These are phyloP conservation scores for Cremastinae sp. DNA, from an alignment of 2,888 invertebrate genomes.

Conservation along the genomic window DNA sequence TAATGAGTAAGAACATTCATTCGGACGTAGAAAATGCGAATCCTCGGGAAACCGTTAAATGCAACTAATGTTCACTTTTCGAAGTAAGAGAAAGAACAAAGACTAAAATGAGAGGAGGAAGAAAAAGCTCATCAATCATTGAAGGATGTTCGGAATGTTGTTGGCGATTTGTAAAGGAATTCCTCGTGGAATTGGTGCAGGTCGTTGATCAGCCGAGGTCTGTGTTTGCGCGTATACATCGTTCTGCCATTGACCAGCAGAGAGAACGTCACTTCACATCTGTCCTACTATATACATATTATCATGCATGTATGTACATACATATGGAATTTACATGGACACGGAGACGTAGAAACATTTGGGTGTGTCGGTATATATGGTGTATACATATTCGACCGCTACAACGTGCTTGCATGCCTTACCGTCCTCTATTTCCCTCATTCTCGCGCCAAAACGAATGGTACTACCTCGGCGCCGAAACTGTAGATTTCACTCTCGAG, in stretches of 20 bases:
- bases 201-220: slow-evolving; percentile 3
- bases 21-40: too few relatives aligned
- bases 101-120: too few relatives aligned
- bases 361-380: not conserved
- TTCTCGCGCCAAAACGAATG: slow-evolving; percentile 50
- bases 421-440: slow-evolving; percentile 20
- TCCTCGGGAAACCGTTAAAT: too few relatives aligned
- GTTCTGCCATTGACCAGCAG: slow-evolving; percentile 20
- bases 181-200: not conserved
- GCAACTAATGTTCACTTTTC: too few relatives aligned
- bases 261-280: slow-evolving; percentile 22
- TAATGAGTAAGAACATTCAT: too few relatives aligned
- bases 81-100: too few relatives aligned
- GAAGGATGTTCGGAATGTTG: not conserved
- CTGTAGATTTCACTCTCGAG: slow-evolving; percentile 47
- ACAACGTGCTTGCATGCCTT: not conserved
- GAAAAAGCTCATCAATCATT: not conserved
- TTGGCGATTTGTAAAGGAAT: not conserved
- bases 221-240: not conserved
- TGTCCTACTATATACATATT: slow-evolving; percentile 17
- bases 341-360: not conserved
- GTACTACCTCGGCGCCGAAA: slow-evolving; percentile 42
- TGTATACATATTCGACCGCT: slow-evolving; percentile 1
- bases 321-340: slow-evolving; percentile 1
- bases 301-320: not conserved